phyloP scores from a whole-genome alignment of 2,888 invertebrate genomes.

The Microchrysa polita region DNA sequence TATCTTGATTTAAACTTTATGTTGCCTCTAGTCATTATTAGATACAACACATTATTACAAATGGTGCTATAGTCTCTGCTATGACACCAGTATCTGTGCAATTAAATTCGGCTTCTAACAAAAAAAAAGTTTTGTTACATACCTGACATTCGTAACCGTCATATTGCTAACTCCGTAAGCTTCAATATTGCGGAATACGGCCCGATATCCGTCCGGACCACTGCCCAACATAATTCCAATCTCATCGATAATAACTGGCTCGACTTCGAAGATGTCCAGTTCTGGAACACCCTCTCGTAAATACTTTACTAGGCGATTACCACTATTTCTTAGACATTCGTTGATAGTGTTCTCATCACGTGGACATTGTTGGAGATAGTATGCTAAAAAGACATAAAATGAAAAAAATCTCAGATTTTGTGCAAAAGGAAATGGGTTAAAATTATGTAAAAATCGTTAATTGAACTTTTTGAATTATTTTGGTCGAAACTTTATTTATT shows the following conservation, averaged over 20 bases:
- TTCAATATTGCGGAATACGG: conserved; percentile 81
- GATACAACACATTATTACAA: too few relatives aligned
- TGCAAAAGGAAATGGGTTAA: too few relatives aligned
- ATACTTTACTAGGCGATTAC: conserved; percentile 77
- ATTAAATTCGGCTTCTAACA: too few relatives aligned
- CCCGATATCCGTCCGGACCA: conserved; percentile 84
- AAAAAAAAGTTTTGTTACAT: too few relatives aligned
- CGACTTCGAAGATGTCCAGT: conserved; percentile 75
- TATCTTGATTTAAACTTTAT: too few relatives aligned
- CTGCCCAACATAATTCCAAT: conserved; percentile 81
- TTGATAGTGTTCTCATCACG: conserved; percentile 76
- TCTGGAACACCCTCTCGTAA: conserved; percentile 80
- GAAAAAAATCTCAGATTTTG: too few relatives aligned
- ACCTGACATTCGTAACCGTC: conserved; percentile 82
- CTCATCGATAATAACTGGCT: conserved; percentile 85
- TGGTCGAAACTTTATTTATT: too few relatives aligned
- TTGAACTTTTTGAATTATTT: too few relatives aligned
- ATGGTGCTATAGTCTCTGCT: too few relatives aligned
- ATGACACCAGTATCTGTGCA: too few relatives aligned
- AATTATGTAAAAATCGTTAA: too few relatives aligned
- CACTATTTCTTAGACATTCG: conserved; percentile 76
- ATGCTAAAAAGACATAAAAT: conserved; percentile 67
- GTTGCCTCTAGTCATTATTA: too few relatives aligned
- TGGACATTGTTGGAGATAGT: conserved; percentile 81
- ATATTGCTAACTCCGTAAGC: conserved; percentile 84